Base-by-base conservation (phyloP, 2,888 invertebrate species). In the Crematogaster levior region DNA sequence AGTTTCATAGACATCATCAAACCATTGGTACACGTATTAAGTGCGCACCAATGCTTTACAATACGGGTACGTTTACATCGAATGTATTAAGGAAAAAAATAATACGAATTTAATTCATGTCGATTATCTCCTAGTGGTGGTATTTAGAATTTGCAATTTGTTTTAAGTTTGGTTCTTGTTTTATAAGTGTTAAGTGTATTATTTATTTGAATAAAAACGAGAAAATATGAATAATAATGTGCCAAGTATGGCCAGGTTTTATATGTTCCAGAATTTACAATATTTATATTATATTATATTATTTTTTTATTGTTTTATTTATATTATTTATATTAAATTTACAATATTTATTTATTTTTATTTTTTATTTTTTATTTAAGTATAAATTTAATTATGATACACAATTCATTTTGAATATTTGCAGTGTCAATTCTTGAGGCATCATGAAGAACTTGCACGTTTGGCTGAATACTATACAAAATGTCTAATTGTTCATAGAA, bases 401-500 rank as follows among this genome's bases (percentile, higher is more conserved):
- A 66, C 30, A 30, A 66, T 66, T 66, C 46, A 66, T 66, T 46
- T 66, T 66, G 18, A 3, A 66, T n/a, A 66, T 46, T 6, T n/a
- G 46, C 46, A 66, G 56, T 72, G n/a, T 56, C 72, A 12, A 72
- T 56, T 53, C 56, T 53, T 24, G 53, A 56, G 4, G 15, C 9
- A 37, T 72, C 56, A n/a, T 66, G 10, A 66, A 66, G 65, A 48
- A 66, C 46, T 74, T 46, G 21, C 30, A 58, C 30, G 6, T 58
- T 56, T 43, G 73, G 60, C 27, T 46, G 53, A 30, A 27, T 58
- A 60, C 46, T 6, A n/a, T 43, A 74, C 4, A 74, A 74, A 58
- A 74, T 46, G 27, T 74, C 73, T 74, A 74, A 60, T 73, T 73
- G 40, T 37, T 74, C 46, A 40, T 56, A 74, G 15, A 74, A 74